These are phyloP conservation scores for Calliphora vomitoria DNA, from an alignment of 2,888 invertebrate genomes.

Conservation along the genomic window DNA sequence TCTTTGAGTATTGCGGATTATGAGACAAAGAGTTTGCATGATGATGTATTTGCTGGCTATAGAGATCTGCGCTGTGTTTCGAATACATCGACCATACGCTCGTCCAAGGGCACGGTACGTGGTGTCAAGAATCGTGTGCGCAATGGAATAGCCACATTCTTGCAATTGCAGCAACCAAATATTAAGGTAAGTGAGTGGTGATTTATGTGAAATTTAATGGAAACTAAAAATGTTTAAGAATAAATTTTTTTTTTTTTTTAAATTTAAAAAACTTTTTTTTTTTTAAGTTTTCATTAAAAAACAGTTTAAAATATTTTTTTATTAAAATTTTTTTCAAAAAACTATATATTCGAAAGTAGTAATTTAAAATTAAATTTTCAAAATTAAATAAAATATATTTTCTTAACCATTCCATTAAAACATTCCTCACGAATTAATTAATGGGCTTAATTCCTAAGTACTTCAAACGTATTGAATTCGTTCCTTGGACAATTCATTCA, in stretches of 20 bases:
- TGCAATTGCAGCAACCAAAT: constrained; percentile 91
- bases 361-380: no score
- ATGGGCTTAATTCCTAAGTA: no score
- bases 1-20: constrained; percentile 75
- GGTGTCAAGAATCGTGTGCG: constrained; percentile 97
- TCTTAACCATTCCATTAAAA: no score
- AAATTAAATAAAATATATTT: no score
- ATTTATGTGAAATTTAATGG: no score
- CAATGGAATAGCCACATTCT: constrained; percentile 97
- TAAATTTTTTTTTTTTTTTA: neutral
- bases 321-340: no score
- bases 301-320: no score
- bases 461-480: no score
- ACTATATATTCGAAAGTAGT: no score
- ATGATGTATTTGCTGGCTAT: constrained; percentile 92
- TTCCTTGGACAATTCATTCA: no score
- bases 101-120: constrained; percentile 96
- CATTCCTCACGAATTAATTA: no score
- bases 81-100: constrained; percentile 92
- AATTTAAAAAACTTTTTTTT: no score
- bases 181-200: constrained; percentile 88
- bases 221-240: neutral
- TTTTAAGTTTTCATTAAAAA: neutral
- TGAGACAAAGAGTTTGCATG: constrained; percentile 79
- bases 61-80: constrained; percentile 88